A percentile compares a stretch with the other conserved stretches of the same genome.
These are phyloP conservation scores for Rhineura floridana DNA, from an alignment of 2,113 vertebrate species.

Conservation along the genomic window DNA sequence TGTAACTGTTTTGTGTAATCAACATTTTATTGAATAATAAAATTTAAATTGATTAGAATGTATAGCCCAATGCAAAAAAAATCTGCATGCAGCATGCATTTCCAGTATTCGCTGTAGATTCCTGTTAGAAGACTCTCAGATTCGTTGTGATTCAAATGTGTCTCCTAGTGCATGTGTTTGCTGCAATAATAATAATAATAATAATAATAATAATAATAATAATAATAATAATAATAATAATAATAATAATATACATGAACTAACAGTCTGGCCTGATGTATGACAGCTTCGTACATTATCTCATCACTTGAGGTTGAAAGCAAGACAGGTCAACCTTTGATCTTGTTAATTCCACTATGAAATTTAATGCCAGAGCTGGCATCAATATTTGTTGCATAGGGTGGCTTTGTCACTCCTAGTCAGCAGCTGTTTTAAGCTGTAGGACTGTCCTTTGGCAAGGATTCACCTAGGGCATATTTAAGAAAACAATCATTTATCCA, in stretches of 20 bases:
- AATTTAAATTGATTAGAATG: background rate
- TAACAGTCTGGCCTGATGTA: background rate
- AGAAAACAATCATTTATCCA: background rate
- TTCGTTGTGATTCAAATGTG: background rate
- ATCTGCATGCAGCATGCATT: background rate
- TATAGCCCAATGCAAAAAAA: background rate
- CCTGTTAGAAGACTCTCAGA: background rate
- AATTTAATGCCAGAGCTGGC: background rate
- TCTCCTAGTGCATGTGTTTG: background rate
- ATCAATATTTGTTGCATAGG: background rate
- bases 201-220: too few relatives aligned
- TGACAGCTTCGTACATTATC: background rate
- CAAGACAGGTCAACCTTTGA: background rate
- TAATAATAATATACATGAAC: too few relatives aligned
- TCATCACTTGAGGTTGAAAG: background rate
- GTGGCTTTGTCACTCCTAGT: background rate
- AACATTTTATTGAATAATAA: background rate
- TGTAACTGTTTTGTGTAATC: accelerated
- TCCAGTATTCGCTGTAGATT: background rate
- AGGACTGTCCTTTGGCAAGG: background rate
- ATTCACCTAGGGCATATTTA: background rate
- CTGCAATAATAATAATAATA: background rate
- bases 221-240: too few relatives aligned
- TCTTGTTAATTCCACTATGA: background rate
- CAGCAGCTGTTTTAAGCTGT: background rate